Conservation (phyloP, 2,113 vertebrate genomes). For the Lota lota region DNA sequence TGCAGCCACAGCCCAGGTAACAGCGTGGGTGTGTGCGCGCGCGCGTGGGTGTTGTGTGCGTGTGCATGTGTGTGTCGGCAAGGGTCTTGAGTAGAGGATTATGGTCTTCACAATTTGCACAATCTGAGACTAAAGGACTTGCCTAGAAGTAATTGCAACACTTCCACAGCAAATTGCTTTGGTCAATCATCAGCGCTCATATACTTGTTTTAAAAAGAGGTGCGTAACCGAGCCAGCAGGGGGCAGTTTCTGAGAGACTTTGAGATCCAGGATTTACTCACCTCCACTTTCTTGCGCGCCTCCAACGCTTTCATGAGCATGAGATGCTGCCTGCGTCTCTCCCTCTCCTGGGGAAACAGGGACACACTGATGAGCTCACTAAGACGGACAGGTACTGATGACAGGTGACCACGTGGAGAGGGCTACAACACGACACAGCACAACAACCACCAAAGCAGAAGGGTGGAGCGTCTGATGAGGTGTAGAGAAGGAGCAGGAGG, state of each 20-base stretch:
- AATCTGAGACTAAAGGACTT: too few species aligned
- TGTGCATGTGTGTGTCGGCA: background rate
- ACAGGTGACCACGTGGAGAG: too few species aligned
- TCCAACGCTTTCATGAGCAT: constrained; percentile 95
- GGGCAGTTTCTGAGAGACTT: background rate
- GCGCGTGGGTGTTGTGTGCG: too few species aligned
- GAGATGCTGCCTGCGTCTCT: constrained; percentile 89
- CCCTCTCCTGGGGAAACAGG: constrained; percentile 81
- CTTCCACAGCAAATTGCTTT: constrained; percentile 11
- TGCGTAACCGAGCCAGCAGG: background rate
- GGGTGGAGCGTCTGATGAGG: too few species aligned
- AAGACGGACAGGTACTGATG: too few species aligned
- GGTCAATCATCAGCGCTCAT: background rate
- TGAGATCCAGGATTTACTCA: constrained; percentile 51
- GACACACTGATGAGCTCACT: constrained; percentile 38
- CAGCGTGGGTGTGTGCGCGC: background rate
- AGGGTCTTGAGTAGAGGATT: constrained; percentile 18
- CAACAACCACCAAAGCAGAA: too few species aligned
- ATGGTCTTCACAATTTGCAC: background rate
- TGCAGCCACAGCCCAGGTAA: constrained; percentile 51
- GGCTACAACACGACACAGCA: too few species aligned
- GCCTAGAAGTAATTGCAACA: background rate
- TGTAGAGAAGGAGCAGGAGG: too few species aligned
- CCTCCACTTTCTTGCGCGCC: constrained; percentile 92
- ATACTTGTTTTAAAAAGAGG: background rate